Percentiles rank a stretch among this genome's conserved stretches.
phyloP scores from a whole-genome alignment of 2,797 vertebrate species.

The Streptopelia turtur region DNA sequence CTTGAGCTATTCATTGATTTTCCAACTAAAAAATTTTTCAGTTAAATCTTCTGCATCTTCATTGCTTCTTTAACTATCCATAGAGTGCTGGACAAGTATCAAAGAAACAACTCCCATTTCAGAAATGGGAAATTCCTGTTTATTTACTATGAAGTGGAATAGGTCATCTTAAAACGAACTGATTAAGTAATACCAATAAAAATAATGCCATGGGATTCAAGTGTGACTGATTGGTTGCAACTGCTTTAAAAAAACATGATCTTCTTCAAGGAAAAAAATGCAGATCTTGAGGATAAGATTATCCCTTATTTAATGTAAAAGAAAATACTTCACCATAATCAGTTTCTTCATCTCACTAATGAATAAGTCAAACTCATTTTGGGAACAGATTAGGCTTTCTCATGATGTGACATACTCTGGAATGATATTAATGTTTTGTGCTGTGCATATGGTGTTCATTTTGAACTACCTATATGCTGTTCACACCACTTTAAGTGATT shows the following conservation, averaged over 20 bases:
- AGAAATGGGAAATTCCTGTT: background rate
- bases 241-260: background rate
- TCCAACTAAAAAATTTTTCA: background rate
- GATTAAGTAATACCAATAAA: background rate
- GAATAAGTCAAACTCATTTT: conserved; percentile 45
- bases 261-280: background rate
- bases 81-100: background rate
- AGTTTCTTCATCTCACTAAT: conserved; percentile 57
- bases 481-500: conserved; percentile 24
- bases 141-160: background rate
- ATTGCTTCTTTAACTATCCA: background rate
- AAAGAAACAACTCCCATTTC: background rate
- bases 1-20: background rate
- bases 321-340: conserved; percentile 44
- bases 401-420: background rate
- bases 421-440: conserved; percentile 18
- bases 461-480: background rate
- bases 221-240: fast-evolving
- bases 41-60: background rate
- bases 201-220: background rate
- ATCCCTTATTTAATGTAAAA: conserved; percentile 22
- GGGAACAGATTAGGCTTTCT: conserved; percentile 6
- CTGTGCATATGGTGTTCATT: background rate
- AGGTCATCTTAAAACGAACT: background rate
- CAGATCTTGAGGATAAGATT: background rate